Evolutionary conservation across 2,797 vertebrate genomes (phyloP).

Genomic region (Pteropus rufus): DNA sequence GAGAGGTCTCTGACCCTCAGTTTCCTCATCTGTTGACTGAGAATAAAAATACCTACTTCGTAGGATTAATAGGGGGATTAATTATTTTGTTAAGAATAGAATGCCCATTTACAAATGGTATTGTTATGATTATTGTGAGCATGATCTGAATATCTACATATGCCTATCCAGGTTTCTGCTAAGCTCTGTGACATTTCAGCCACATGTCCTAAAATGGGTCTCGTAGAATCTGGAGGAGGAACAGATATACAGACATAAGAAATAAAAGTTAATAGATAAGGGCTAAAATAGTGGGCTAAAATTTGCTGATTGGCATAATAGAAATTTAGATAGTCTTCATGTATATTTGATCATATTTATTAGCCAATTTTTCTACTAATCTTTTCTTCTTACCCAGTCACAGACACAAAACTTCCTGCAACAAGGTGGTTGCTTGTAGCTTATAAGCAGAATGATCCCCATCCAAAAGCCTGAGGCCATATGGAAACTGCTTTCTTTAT

Average conservation of each 20-base stretch:
- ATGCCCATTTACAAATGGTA: background rate
- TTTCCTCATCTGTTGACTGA: background rate
- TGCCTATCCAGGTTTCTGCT: background rate
- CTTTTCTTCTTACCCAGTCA: background rate
- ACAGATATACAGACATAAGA: background rate
- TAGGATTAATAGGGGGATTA: background rate
- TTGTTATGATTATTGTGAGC: background rate
- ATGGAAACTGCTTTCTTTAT: background rate
- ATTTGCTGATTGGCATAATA: background rate
- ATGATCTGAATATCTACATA: background rate
- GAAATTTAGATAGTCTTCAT: background rate
- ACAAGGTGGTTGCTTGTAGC: background rate
- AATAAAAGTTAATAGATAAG: background rate
- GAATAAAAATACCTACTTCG: background rate
- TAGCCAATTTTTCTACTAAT: background rate
- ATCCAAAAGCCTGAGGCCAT: background rate
- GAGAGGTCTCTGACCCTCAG: background rate
- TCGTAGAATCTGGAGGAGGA: background rate
- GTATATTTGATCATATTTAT: background rate
- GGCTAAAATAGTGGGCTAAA: background rate
- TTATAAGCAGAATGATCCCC: background rate
- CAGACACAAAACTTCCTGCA: background rate
- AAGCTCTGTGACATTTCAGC: background rate
- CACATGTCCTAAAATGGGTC: background rate
- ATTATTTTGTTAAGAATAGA: background rate